Base-by-base conservation (phyloP, 2,888 invertebrate species). In the Automeris io region DNA sequence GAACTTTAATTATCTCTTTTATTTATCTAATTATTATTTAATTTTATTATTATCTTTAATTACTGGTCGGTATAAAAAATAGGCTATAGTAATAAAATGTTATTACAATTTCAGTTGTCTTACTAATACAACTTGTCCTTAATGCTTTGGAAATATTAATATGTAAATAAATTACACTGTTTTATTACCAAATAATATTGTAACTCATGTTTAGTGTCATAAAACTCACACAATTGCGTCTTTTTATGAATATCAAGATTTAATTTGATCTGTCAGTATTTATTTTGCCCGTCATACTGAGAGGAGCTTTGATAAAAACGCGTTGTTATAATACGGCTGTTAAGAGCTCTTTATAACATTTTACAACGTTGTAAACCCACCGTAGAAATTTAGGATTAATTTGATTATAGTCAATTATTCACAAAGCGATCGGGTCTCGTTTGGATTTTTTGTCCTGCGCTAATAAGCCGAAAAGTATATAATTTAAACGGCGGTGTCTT, bases 391-490 rank as follows among this genome's bases (percentile, higher is more conserved):
- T 76, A 79, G 82, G 74, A 83, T 85, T 85, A 83, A 86, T 85
- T 86, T 85, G 83, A 86, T 86, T 86, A 82, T 82, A 67, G 82
- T 81, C 83, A 86, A 85, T 86, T 86, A 86, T 82, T 82, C 81
- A 83, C 78, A 75, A 82, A 78, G 74, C 73, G 76, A 74, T 77
- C 70, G 70, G 65, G 51, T 45, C 74, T 75, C 73, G 73, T 74
- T 80, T 67, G 50, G 70, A 72, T 82, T 85, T 79, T 79, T 83
- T 65, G 62, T 64, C 64, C 62, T 62, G 70, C 76, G 75, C 76
- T 85, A 86, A 86, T 86, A 85, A 85, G 83, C 72, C 73, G 66
- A 80, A 85, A 81, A 79, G 79, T 76, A 79, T 77, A 82, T 82
- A 80, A 86, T 83, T 85, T 82, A 61, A 71, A 51, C 51, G 81